Evolutionary conservation across 2,888 invertebrate genomes (phyloP), one percentile per base, ranked within the genome.

Genomic region (Euplexia lucipara): DNA sequence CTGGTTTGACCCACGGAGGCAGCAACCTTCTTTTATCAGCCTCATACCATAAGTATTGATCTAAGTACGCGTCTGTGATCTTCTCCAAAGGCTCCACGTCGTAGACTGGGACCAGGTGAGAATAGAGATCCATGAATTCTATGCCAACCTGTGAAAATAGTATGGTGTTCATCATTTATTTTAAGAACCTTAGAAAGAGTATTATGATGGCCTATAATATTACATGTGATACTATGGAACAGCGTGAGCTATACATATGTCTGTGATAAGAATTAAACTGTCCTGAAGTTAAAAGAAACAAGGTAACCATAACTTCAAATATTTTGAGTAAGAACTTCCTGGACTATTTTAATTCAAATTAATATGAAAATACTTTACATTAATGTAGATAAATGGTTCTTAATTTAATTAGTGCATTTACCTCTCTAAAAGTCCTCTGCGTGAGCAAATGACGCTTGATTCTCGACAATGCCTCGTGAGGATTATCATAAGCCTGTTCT

Each of bases 101-200:
- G 90, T 99, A 99, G 0, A 99, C 99, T 0, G 99, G 99, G 73
- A 99, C 99, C 71, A 99, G 93, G 88, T 99, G 99, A 68, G 99
- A 99, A 95, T 99, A 99, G 61, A 99, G 96, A 91, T 99, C 99
- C 99, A 99, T 99, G 92, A 99, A 99, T 92, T 99, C 99, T 85
- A 99, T 99, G 45, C 99, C 99, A 64, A 98, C 98, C 97, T 98
- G 75, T 32, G 54, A 7, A 22, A 20, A 54, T 16, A 20, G 6
- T 1, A 37, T 26, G 7, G n/a, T 39, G 12, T 39, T 39, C 63
- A 16, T 39, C 63, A 16, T 26, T 9, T 34, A 2, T 41, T 18
- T 1, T 14, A 10, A 10, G 22, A 4, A 18, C 10, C 2, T 14
- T 2, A 16, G 34, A 0, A 48, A 47, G 7, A 22, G 26, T 26